Evolutionary conservation across 2,113 vertebrate genomes (phyloP).

Genomic region (Platycercus adscitus): DNA sequence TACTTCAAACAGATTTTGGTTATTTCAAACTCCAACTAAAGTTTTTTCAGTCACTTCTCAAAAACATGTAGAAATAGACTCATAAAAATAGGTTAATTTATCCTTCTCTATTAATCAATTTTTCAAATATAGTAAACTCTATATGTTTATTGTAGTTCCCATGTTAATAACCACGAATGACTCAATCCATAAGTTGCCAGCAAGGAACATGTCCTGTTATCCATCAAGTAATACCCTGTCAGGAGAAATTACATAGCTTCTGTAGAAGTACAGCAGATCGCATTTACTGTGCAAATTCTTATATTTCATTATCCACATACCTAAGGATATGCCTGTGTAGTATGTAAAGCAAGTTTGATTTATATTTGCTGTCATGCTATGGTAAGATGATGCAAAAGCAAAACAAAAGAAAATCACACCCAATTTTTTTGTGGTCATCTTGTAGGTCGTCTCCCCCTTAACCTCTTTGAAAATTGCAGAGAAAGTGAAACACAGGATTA

Average conservation of each 20-base stretch:
- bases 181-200: background rate
- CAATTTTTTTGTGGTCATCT: background rate
- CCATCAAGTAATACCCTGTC: background rate
- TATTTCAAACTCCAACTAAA: background rate
- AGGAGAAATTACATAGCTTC: background rate
- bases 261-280: background rate
- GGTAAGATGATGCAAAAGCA: background rate
- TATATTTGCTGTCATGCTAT: background rate
- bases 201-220: background rate
- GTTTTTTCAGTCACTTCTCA: background rate
- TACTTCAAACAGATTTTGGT: background rate
- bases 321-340: background rate
- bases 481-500: background rate
- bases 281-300: background rate
- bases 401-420: background rate
- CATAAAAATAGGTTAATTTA: background rate
- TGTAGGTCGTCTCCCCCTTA: background rate
- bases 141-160: background rate
- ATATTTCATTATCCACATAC: background rate
- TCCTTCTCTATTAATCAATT: background rate
- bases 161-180: background rate
- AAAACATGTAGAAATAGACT: background rate
- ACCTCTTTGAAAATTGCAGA: background rate
- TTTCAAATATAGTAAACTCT: background rate
- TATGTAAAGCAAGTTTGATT: rapidly evolving